Conservation (phyloP, 2,888 invertebrate genomes). For the Shargacucullia verbasci region DNA sequence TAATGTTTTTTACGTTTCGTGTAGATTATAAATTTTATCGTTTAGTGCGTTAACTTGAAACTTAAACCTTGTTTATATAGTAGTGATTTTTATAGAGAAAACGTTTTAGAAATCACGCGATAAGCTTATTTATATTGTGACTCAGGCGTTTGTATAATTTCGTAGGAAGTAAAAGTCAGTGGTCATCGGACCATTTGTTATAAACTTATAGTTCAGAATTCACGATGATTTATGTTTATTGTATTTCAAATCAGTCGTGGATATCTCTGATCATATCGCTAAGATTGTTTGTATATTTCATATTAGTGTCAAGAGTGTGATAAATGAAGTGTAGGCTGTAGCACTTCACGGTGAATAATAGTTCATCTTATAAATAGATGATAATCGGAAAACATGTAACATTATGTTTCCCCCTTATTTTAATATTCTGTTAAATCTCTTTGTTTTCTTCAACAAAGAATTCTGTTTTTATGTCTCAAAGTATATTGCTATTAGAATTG, state of each 20-base stretch:
- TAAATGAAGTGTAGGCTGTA: conserved; percentile 33
- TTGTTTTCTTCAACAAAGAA: conserved; percentile 33
- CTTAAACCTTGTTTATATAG: conserved; percentile 27
- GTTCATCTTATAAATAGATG: conserved; percentile 24
- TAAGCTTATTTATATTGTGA: conserved; percentile 27
- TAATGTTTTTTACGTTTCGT: conserved; percentile 74
- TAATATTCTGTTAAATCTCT: conserved; percentile 14
- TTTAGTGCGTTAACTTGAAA: conserved; percentile 31
- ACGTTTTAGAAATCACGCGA: conserved; percentile 17
- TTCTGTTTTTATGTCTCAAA: conserved; percentile 3
- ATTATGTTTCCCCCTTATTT: conserved; percentile 24
- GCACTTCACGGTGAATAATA: conserved; percentile 30
- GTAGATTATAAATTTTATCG: conserved; percentile 80
- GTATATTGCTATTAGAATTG: conserved; percentile 18
- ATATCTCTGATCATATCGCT: conserved; percentile 43
- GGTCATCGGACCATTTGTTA: conserved; percentile 25
- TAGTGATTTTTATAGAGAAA: conserved; percentile 32
- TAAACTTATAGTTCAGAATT: conserved; percentile 32
- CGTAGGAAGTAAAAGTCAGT: conserved; percentile 28
- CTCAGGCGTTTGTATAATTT: conserved; percentile 25
- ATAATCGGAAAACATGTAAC: conserved; percentile 27
- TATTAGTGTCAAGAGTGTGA: conserved; percentile 50
- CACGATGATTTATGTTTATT: conserved; percentile 35
- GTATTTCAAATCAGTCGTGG: conserved; percentile 36
- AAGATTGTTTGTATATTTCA: conserved; percentile 40